Base-by-base conservation (phyloP, 1,140 invertebrate genomes). In the Drosophila tristis region DNA sequence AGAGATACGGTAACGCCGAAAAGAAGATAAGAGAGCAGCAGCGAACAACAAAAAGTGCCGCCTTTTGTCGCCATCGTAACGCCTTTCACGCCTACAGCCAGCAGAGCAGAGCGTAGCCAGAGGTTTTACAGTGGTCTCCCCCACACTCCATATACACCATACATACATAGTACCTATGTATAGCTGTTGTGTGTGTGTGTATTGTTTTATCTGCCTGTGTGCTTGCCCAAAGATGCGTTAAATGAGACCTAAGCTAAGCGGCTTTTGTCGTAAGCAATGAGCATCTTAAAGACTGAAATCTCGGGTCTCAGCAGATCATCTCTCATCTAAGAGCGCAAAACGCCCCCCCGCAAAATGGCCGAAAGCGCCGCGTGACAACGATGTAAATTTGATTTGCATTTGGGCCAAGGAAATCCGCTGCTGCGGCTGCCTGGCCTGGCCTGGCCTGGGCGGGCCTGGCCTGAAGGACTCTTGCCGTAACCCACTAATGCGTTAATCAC, bases 401-500 rank as follows among this genome's bases (percentile, higher is more conserved):
- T 66, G 48, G 49, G 45, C 71, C 72, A 47, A 64, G 68, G 51
- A 59, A 56, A 73, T 48, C 54, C 35, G 43, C 44, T 13, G 44
- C n/a, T 29, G 26, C 45, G 20, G 44, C 53, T 20, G 20, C 0
- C 20, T 20, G 20, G 20, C 20, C 16, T 0, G 16, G 16, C 16
- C 16, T 16, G 16, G 0, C 16, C 16, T n/a, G n/a, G n/a, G n/a
- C n/a, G n/a, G n/a, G n/a, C n/a, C n/a, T 20, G 44, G 67, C 65
- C 67, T 4, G 11, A 39, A 39, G 35, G 35, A 39, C 35, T 39
- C 35, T 16, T 8, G 35, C 4, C 15, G 23, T n/a, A 20, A 11
- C n/a, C 55, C n/a, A n/a, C 55, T 78, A 82, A 87, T 82, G 79
- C 82, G 84, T 87, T 87, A 87, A 87, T 87, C 82, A 87, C 82